Base-by-base conservation (phyloP, 1,140 invertebrate species). In the Ceratitis capitata region DNA sequence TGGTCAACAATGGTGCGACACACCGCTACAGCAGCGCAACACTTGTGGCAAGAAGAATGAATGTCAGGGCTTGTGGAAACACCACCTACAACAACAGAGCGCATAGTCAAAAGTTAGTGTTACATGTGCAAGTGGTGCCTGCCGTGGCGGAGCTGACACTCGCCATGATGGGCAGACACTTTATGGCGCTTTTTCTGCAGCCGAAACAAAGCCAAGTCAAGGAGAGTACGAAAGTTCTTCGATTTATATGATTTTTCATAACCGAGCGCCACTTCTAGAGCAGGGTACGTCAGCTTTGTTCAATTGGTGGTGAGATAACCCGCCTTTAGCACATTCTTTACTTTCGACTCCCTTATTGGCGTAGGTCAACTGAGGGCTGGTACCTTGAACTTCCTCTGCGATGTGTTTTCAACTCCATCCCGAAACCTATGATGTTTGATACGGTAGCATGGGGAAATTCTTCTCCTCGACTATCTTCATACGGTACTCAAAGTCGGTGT, bases 51-150 rank as follows among this genome's bases (percentile, higher is more conserved):
- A 78, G 39, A 78, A 78, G 39, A 78, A 78, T 78, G 69, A 9
- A 78, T 10, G 35, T n/a, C n/a, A 61, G n/a, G 14, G 64, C 35
- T 19, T n/a, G 58, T 2, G 7, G 58, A 29, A 69, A 16, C 69
- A 78, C 69, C 69, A 78, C 69, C 69, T 78, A 78, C 69, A 78
- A 78, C 69, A 78, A 78, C 69, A 78, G 69, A 9, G 51, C n/a
- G n/a, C n/a, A n/a, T n/a, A n/a, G n/a, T n/a, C n/a, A n/a, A n/a
- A 6, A 4, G 51, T 56, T 56, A 7, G 51, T n/a, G 51, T 56
- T n/a, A 56, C 19, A 23, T 56, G 51, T 47, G 45, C 45, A 6
- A 23, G 2, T 6, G 51, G 51, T 9, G 19, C 19, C 23, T 56
- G 51, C 23, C 9, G 51, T n/a, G 45, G 5, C 45, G 45, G 5